These are phyloP conservation scores for Morus bassanus DNA, from an alignment of 2,797 vertebrate genomes.

Conservation along the genomic window DNA sequence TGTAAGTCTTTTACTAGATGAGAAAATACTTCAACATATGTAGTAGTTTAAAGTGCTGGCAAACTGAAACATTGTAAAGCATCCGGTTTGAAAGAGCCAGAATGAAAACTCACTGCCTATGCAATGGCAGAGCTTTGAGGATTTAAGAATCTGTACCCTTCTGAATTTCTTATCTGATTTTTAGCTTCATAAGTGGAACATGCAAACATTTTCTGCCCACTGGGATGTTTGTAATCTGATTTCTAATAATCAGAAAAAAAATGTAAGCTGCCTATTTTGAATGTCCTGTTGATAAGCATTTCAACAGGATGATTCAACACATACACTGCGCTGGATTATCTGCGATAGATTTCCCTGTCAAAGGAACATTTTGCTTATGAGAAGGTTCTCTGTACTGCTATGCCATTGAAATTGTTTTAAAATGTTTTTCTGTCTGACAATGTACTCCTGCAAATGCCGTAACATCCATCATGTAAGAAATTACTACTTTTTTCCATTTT, in stretches of 20 bases:
- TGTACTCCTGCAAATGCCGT: background rate
- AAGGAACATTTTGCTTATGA: background rate
- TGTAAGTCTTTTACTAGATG: background rate
- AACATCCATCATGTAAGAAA: background rate
- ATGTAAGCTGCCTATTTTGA: background rate
- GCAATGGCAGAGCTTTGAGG: background rate
- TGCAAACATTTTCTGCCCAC: background rate
- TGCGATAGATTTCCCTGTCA: background rate
- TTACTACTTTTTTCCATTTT: background rate
- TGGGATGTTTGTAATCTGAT: constrained; percentile 19
- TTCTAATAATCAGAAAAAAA: background rate
- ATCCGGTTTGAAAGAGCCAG: background rate
- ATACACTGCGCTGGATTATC: background rate
- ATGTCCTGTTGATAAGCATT: background rate
- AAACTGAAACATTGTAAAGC: background rate
- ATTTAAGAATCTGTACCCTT: background rate
- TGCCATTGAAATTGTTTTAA: background rate
- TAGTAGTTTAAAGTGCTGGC: background rate
- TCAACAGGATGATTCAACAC: background rate
- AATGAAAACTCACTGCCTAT: background rate
- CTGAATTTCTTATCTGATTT: constrained; percentile 35
- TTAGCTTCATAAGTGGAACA: background rate
- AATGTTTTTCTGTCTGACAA: background rate
- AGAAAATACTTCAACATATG: background rate
- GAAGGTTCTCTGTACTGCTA: background rate